These are phyloP conservation scores for Spea bombifrons DNA, from an alignment of 2,113 vertebrate genomes.

Conservation along the genomic window DNA sequence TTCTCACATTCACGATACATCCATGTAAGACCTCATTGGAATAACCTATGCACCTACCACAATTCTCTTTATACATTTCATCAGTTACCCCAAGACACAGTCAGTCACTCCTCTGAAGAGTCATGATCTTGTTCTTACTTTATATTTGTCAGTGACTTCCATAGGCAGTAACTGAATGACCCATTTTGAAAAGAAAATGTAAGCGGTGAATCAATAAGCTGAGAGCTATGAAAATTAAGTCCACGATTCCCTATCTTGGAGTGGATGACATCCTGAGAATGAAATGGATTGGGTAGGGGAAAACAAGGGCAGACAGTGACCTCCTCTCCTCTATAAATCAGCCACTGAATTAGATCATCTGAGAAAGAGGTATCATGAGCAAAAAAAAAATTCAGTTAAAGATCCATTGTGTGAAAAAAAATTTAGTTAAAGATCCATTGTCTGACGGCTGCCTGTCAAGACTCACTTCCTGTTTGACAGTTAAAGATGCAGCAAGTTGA, in stretches of 20 bases:
- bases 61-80: not conserved
- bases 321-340: conserved; percentile 61
- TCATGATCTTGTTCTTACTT: conserved; percentile 10
- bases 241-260: conserved; percentile 20
- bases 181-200: conserved; percentile 22
- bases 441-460: conserved; percentile 63
- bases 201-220: conserved; percentile 34
- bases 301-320: conserved; percentile 44
- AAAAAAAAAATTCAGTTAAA: conserved; percentile 65
- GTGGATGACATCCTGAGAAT: conserved; percentile 34
- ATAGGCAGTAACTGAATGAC: conserved; percentile 21
- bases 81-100: not conserved
- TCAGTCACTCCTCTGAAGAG: not conserved
- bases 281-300: conserved; percentile 12
- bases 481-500: no score
- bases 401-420: conserved; percentile 66
- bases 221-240: conserved; percentile 28
- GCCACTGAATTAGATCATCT: conserved; percentile 71
- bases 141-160: conserved; percentile 24
- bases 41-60: not conserved
- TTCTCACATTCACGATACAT: not conserved
- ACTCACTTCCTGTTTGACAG: conserved; percentile 44
- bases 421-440: conserved; percentile 69
- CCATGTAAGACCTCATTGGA: not conserved
- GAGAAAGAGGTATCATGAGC: conserved; percentile 59